phyloP scores from a whole-genome alignment of 2,888 invertebrate species.

The Mystacides longicornis region DNA sequence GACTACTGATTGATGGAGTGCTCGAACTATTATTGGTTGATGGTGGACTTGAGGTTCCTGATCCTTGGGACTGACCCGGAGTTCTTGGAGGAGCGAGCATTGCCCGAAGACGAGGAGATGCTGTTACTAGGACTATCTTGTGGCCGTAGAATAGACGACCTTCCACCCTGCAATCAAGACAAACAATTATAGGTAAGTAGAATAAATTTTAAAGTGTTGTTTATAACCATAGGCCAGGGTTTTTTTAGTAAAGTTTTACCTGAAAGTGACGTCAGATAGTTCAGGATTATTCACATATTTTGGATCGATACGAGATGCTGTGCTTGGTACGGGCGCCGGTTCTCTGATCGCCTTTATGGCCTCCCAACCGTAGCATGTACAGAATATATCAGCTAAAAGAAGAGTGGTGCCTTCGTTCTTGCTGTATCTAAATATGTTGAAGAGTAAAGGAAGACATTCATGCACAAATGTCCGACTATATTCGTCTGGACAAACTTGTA shows the following conservation, averaged over 20 bases:
- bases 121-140: constrained; percentile 87
- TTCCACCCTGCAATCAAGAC: constrained; percentile 71
- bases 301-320: constrained; percentile 77
- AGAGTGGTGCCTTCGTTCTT: constrained; percentile 88
- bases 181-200: no score
- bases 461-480: constrained; percentile 85
- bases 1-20: constrained; percentile 11
- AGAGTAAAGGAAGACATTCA: constrained; percentile 81
- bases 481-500: constrained; percentile 85
- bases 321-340: constrained; percentile 51
- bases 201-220: no score
- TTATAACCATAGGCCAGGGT: no score
- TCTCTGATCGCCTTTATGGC: constrained; percentile 69
- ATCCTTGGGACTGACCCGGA: constrained; percentile 9
- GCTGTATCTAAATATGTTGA: constrained; percentile 84
- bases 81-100: constrained; percentile 58
- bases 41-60: constrained; percentile 26
- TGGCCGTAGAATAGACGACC: constrained; percentile 88
- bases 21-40: constrained; percentile 29
- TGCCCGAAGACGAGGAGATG: constrained; percentile 76
- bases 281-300: constrained; percentile 92
- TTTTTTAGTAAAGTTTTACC: no score
- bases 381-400: constrained; percentile 80
- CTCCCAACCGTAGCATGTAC: constrained; percentile 84
- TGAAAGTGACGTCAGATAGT: constrained; percentile 84